Evolutionary conservation across 2,113 vertebrate species (phyloP).

Genomic region (Sturnira hondurensis): DNA sequence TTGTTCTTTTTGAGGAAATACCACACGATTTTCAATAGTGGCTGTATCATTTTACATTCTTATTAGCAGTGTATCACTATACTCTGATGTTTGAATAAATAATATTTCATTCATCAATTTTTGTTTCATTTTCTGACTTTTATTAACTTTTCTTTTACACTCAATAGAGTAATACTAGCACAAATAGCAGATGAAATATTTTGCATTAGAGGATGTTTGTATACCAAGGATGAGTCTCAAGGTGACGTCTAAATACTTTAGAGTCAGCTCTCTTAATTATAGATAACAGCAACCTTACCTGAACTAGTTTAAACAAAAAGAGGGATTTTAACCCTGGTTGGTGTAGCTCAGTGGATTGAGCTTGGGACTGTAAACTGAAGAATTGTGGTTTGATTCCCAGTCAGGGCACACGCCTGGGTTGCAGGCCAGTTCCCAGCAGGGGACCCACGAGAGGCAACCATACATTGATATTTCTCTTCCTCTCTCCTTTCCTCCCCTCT

Average conservation of each 20-base stretch:
- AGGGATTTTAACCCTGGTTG: background rate
- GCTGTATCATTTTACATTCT: too few relatives aligned
- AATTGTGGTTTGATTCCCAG: too few relatives aligned
- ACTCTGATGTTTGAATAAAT: background rate
- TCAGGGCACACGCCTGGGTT: too few relatives aligned
- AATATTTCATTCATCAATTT: background rate
- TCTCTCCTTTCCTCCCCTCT: too few relatives aligned
- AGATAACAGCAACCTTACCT: background rate
- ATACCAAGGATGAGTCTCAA: background rate
- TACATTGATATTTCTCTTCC: too few relatives aligned
- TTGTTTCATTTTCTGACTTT: background rate
- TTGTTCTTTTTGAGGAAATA: too few relatives aligned
- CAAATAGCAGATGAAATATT: background rate
- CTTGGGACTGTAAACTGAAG: too few relatives aligned
- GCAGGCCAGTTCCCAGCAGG: too few relatives aligned
- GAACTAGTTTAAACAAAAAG: conserved; percentile 9
- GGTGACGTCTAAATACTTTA: background rate
- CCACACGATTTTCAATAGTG: too few relatives aligned
- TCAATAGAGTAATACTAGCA: background rate
- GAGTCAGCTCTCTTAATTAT: background rate
- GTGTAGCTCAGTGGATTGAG: too few relatives aligned
- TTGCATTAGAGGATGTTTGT: background rate
- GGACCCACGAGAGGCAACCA: too few relatives aligned
- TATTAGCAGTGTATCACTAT: background rate
- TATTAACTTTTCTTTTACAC: background rate